Percentiles rank a stretch among this genome's conserved stretches.
Evolutionary conservation across 2,113 vertebrate species (phyloP).

Genomic region (Aegotheles bennettii): DNA sequence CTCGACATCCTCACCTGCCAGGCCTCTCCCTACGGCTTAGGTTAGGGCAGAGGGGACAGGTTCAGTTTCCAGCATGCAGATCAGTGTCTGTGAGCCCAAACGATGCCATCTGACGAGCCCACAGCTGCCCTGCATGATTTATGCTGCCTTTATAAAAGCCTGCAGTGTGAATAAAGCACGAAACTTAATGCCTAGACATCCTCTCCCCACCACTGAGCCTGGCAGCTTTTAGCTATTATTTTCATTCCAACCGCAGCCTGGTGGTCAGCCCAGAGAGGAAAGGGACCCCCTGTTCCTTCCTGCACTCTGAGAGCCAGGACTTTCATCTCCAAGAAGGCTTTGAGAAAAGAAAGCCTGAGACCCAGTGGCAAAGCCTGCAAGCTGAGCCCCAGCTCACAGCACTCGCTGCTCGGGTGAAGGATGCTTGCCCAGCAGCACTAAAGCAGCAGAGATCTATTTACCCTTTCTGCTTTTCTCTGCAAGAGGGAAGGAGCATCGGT

Average conservation of each 20-base stretch:
- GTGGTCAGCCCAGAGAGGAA: background rate
- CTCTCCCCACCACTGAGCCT: background rate
- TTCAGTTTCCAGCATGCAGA: background rate
- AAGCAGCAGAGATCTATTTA: background rate
- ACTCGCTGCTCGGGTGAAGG: rapidly evolving
- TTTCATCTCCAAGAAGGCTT: background rate
- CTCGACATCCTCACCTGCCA: background rate
- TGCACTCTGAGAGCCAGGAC: background rate
- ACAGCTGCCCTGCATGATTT: background rate
- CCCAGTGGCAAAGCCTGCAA: background rate
- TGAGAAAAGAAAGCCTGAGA: background rate
- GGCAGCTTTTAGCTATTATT: background rate
- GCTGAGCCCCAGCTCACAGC: background rate
- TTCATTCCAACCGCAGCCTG: background rate
- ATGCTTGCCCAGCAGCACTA: rapidly evolving
- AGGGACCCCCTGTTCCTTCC: background rate
- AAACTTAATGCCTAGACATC: background rate
- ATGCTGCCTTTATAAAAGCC: background rate
- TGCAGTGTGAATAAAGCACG: background rate
- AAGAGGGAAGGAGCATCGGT: background rate
- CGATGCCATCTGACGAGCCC: background rate
- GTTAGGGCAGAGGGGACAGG: background rate
- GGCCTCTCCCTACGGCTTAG: background rate
- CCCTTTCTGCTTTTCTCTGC: background rate
- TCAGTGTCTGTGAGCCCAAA: background rate